Evolutionary conservation across 2,888 invertebrate genomes (phyloP).

Genomic region (Kryphioiulus occultus): DNA sequence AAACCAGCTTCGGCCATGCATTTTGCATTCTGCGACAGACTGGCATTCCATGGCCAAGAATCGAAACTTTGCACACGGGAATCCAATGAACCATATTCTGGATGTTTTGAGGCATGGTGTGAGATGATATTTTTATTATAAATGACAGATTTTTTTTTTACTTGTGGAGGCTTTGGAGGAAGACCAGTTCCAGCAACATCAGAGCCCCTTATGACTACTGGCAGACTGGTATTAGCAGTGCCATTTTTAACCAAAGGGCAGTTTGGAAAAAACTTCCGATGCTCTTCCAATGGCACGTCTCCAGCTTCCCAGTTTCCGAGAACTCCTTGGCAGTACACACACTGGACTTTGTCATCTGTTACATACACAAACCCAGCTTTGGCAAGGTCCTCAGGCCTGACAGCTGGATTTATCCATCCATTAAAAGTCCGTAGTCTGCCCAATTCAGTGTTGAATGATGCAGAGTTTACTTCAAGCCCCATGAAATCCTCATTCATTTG

Average conservation of each 20-base stretch:
- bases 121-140: slow-evolving; percentile 66
- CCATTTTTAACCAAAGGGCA: slow-evolving; percentile 77
- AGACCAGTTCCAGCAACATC: slow-evolving; percentile 47
- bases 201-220: not conserved
- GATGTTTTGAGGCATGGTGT: slow-evolving; percentile 72
- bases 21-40: slow-evolving; percentile 74
- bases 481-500: not conserved
- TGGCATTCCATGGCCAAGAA: slow-evolving; percentile 80
- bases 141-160: not conserved
- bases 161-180: not conserved
- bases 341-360: slow-evolving; percentile 79
- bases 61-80: slow-evolving; percentile 75
- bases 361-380: slow-evolving; percentile 84
- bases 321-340: slow-evolving; percentile 82
- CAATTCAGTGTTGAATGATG: not conserved
- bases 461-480: not conserved
- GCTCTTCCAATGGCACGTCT: slow-evolving; percentile 83
- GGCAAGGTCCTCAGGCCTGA: slow-evolving; percentile 74
- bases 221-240: slow-evolving; percentile 62
- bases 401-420: slow-evolving; percentile 72
- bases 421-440: not conserved
- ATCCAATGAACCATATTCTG: slow-evolving; percentile 74
- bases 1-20: slow-evolving; percentile 89
- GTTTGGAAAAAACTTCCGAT: slow-evolving; percentile 79
- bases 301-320: slow-evolving; percentile 81